Conservation (phyloP, 2,797 vertebrate species). For the Enteromius viviparus region DNA sequence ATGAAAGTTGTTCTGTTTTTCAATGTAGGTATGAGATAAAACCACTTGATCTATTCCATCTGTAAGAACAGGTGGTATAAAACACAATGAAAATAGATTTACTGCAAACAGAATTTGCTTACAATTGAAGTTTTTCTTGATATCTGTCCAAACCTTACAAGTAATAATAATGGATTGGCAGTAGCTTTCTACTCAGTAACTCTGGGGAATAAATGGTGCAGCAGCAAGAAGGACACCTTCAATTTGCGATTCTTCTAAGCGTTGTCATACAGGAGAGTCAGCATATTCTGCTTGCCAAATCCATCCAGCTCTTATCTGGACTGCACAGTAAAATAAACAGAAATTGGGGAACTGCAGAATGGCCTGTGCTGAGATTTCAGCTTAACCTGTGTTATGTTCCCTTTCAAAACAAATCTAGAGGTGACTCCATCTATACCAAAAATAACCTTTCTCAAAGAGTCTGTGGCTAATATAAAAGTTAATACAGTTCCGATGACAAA, state of each 20-base stretch:
- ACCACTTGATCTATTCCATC: not conserved
- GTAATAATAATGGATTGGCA: constrained; percentile 3
- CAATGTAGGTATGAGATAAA: not conserved
- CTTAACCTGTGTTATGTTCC: not conserved
- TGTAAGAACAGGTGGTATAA: not conserved
- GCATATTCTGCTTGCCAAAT: constrained; percentile 38
- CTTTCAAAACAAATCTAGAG: not conserved
- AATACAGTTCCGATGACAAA: not conserved
- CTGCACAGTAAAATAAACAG: constrained; percentile 33
- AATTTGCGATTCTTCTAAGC: constrained; percentile 21
- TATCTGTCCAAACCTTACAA: constrained; percentile 11
- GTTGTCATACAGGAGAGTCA: constrained; percentile 9
- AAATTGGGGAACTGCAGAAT: not conserved
- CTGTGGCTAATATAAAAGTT: not conserved
- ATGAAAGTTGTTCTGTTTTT: not conserved
- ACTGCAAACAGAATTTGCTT: not conserved
- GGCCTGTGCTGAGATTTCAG: not conserved
- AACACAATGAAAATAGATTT: not conserved
- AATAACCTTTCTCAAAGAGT: not conserved
- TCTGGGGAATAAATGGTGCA: constrained; percentile 11
- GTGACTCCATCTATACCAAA: not conserved
- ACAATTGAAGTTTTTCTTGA: not conserved
- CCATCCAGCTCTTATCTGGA: constrained; percentile 30
- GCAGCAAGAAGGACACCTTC: constrained; percentile 5
- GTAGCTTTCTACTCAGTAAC: constrained; percentile 26